Conservation (phyloP, 1,140 invertebrate genomes). For the Heliothis subflexa region DNA sequence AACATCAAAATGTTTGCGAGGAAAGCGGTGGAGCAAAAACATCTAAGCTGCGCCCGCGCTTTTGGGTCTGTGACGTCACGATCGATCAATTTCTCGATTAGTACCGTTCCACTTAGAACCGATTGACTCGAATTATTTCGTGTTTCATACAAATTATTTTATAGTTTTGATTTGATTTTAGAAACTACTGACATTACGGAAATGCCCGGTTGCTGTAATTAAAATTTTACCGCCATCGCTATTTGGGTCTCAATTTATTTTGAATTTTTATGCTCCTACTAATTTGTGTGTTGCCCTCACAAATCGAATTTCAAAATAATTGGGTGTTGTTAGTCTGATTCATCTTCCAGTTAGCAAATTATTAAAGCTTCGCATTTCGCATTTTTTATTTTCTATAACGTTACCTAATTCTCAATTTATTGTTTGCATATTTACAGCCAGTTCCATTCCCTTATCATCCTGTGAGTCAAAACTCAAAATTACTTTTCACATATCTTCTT, state of each 20-base stretch:
- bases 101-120: constrained; percentile 43
- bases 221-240: constrained; percentile 16
- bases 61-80: constrained; percentile 40
- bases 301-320: no score
- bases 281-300: neutral
- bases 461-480: no score
- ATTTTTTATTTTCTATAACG: no score
- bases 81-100: constrained; percentile 48
- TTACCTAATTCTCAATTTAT: no score
- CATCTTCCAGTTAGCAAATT: neutral
- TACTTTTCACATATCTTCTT: no score
- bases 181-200: constrained; percentile 23
- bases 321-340: neutral
- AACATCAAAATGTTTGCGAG: constrained; percentile 45
- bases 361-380: no score
- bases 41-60: constrained; percentile 7
- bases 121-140: constrained; percentile 14
- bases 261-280: neutral
- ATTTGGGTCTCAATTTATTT: constrained; percentile 19
- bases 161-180: constrained; percentile 40
- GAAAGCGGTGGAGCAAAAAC: constrained; percentile 44
- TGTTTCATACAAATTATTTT: constrained; percentile 28
- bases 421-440: no score
- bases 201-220: constrained; percentile 39
- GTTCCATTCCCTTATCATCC: no score